phyloP scores from a whole-genome alignment of 2,113 vertebrate genomes.

The Limnothrissa miodon region DNA sequence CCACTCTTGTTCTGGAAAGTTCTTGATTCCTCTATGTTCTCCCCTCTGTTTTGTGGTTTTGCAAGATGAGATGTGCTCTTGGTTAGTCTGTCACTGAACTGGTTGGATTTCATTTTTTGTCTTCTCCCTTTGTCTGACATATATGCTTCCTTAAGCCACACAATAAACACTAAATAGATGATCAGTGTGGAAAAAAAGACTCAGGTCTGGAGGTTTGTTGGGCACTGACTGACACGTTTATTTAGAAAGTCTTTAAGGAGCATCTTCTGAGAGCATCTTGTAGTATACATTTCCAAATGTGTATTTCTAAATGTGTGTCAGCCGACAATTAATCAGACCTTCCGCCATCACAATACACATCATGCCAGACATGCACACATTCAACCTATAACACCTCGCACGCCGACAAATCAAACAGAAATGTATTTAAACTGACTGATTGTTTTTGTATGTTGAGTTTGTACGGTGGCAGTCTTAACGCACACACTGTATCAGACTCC shows the following conservation, averaged over 20 bases:
- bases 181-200: conserved; percentile 19
- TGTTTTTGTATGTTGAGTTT: too few relatives aligned
- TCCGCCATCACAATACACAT: too few relatives aligned
- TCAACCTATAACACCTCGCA: too few relatives aligned
- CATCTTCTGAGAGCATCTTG: conserved; percentile 18
- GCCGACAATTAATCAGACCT: too few relatives aligned
- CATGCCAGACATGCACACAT: too few relatives aligned
- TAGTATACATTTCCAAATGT: too few relatives aligned
- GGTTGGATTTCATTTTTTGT: conserved; percentile 39
- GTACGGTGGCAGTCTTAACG: too few relatives aligned
- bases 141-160: conserved; percentile 51
- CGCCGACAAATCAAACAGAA: too few relatives aligned
- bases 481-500: too few relatives aligned
- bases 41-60: conserved; percentile 40
- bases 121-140: not conserved
- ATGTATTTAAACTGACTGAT: too few relatives aligned
- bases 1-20: conserved; percentile 51
- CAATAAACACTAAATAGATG: conserved; percentile 40
- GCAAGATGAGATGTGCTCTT: conserved; percentile 44
- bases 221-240: conserved; percentile 40
- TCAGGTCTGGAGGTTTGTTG: conserved; percentile 23
- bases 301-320: too few relatives aligned
- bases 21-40: not conserved
- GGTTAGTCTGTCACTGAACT: conserved; percentile 54
- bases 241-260: conserved; percentile 39